Evolutionary conservation across 2,113 vertebrate genomes (phyloP).

Genomic region (Cyprinodon variegatus): DNA sequence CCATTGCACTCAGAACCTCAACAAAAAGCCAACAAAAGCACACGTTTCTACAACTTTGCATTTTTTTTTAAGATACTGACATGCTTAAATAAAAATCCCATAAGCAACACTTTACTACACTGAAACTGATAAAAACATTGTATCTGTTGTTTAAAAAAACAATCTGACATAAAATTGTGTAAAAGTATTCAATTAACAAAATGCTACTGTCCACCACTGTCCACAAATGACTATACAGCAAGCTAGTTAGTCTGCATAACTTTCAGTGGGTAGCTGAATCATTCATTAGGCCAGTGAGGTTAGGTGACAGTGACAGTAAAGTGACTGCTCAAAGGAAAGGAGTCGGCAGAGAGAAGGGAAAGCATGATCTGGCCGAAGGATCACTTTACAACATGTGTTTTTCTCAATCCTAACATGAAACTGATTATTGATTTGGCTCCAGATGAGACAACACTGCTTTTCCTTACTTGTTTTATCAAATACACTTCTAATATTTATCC

Average conservation of each 20-base stretch:
- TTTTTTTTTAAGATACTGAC: slow-evolving; percentile 19
- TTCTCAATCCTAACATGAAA: slow-evolving; percentile 58
- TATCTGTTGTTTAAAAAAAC: slow-evolving; percentile 18
- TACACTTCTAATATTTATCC: background rate
- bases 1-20: slow-evolving; percentile 18
- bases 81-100: background rate
- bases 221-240: slow-evolving; percentile 4
- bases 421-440: slow-evolving; percentile 74
- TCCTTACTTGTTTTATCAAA: slow-evolving; percentile 38
- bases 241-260: slow-evolving; percentile 50
- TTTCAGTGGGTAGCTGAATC: slow-evolving; percentile 72
- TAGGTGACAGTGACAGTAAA: slow-evolving; percentile 67
- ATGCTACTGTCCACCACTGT: background rate
- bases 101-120: background rate
- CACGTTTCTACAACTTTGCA: slow-evolving; percentile 4
- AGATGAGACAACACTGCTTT: slow-evolving; percentile 38
- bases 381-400: slow-evolving; percentile 72
- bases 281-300: slow-evolving; percentile 73
- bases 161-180: background rate
- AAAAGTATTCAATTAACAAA: slow-evolving; percentile 1
- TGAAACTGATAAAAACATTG: slow-evolving; percentile 2
- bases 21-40: slow-evolving; percentile 39
- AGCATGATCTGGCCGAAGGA: slow-evolving; percentile 40
- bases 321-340: slow-evolving; percentile 29
- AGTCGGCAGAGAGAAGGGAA: slow-evolving; percentile 37